These are phyloP conservation scores for Meghimatium bilineatum DNA, from an alignment of 2,888 invertebrate genomes.

Conservation along the genomic window DNA sequence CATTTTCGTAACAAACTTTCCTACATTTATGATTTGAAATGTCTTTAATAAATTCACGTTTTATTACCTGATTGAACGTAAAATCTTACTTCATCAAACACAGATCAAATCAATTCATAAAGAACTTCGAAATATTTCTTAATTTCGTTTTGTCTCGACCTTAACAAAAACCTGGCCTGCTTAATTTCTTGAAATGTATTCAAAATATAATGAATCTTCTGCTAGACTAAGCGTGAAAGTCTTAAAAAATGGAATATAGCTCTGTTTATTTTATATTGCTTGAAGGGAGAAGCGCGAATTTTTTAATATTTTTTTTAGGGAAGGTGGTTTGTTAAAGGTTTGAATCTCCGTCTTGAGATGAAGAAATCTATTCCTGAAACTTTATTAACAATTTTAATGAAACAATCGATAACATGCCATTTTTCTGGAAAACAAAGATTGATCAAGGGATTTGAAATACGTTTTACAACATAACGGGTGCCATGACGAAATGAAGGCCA, in stretches of 20 bases:
- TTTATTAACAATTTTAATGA: conserved; percentile 5
- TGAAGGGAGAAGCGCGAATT: background rate
- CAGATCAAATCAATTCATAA: background rate
- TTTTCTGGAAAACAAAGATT: background rate
- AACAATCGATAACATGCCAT: conserved; percentile 1
- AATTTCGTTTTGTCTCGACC: background rate
- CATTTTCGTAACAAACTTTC: too few relatives aligned
- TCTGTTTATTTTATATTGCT: too few relatives aligned
- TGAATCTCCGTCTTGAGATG: background rate
- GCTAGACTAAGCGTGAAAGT: background rate
- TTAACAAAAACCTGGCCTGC: background rate
- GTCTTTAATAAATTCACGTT: too few relatives aligned
- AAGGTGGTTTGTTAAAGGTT: too few relatives aligned
- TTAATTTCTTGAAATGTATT: background rate
- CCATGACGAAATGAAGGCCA: background rate
- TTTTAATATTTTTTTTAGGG: background rate
- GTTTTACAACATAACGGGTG: background rate
- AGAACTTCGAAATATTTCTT: background rate
- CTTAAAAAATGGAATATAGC: background rate
- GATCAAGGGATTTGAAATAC: background rate
- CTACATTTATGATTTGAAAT: too few relatives aligned
- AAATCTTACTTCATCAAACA: background rate
- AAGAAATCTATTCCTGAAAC: background rate
- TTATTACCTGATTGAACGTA: too few relatives aligned
- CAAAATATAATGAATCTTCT: background rate